Base-by-base conservation (phyloP, 2,888 invertebrate genomes). In the Petrolisthes manimaculis region DNA sequence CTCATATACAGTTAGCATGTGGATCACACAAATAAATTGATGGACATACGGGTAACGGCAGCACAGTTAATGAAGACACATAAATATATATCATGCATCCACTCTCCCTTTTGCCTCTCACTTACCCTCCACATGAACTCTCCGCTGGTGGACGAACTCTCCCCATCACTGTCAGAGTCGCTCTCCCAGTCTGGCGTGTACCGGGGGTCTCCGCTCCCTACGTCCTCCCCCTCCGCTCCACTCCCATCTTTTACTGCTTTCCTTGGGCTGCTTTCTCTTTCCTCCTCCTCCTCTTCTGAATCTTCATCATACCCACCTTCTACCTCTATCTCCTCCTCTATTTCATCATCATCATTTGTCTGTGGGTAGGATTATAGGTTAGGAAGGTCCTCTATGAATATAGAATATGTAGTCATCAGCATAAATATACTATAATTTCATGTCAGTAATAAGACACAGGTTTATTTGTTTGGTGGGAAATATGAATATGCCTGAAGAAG, bases 121-220 rank as follows among this genome's bases (percentile, higher is more conserved):
- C 93, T 92, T 92, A 96, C 96, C 95, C 96, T 96, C 96, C 96
- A 96, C 89, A 96, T 95, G 92, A 96, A 96, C 93, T 96, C 96
- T 12, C 96, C 96, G 90, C 96, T 96, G 6, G 96, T 96, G 8
- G 95, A 95, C 61, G 96, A 96, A 71, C 92, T 92, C 61, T 91
- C 91, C 4, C 91, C 92, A 61, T 91, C 90, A 74, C 89, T 91
- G n/a, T 92, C 96, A 9, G 94, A 95, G 91, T 95, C 95, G 93
- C 95, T 95, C 92, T 96, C 96, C 95, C 96, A 96, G 92, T 95
- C 96, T 92, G 95, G 94, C 74, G 94, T 94, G 87, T 94, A 94
- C 5, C 89, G 53, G 18, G 83, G 83, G 9, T 86, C 89, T 12
- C 74, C 61, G 2, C 75, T 71, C 4, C 12, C 78, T 1, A 12